Percentiles rank a stretch among this genome's conserved stretches.
Conservation (phyloP, 2,797 vertebrate genomes). For the Erethizon dorsatum region DNA sequence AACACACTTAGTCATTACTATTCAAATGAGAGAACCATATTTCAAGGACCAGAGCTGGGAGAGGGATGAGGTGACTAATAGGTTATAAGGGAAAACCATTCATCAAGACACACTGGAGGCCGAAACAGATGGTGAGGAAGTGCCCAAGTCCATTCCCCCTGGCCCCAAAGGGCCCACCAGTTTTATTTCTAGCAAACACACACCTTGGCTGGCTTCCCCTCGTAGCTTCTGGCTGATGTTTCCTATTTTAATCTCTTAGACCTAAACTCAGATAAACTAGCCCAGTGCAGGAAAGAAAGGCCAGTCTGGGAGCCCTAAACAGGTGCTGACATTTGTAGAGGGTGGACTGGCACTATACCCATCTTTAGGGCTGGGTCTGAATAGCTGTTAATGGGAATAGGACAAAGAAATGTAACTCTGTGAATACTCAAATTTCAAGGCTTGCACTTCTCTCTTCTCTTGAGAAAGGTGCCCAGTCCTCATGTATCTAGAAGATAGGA, state of each 20-base stretch:
- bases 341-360: neutral
- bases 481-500: neutral
- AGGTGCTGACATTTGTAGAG: neutral
- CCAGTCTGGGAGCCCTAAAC: neutral
- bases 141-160: slow-evolving; percentile 82
- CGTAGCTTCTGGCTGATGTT: slow-evolving; percentile 79
- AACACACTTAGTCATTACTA: slow-evolving; percentile 89
- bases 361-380: neutral
- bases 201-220: slow-evolving; percentile 85
- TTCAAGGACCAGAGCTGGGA: slow-evolving; percentile 88
- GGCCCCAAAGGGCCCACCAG: slow-evolving; percentile 83
- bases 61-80: slow-evolving; percentile 88
- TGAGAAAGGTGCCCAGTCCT: neutral
- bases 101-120: slow-evolving; percentile 88
- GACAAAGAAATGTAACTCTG: neutral
- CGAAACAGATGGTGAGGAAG: slow-evolving; percentile 88
- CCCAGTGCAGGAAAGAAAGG: neutral
- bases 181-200: slow-evolving; percentile 87
- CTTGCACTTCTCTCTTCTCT: neutral
- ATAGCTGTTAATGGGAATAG: neutral
- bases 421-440: neutral
- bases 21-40: slow-evolving; percentile 89
- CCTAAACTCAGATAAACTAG: slow-evolving; percentile 46
- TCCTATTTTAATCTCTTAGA: slow-evolving; percentile 73
- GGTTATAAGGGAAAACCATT: slow-evolving; percentile 89